Base-by-base conservation (phyloP, 2,797 vertebrate genomes). In the Vipera latastei region DNA sequence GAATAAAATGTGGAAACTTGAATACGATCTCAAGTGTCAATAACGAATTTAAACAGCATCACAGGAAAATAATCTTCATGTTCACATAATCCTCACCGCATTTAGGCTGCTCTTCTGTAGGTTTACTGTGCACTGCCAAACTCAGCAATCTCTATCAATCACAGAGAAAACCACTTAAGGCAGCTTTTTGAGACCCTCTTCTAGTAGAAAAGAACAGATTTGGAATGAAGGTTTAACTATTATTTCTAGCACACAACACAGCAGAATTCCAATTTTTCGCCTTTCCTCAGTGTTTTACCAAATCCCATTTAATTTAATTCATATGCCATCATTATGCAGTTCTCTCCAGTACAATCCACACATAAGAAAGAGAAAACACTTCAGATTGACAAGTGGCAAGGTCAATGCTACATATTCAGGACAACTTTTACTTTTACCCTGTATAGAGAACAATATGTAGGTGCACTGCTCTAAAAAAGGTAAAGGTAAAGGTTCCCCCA, bases 191-290 rank as follows among this genome's bases (percentile, higher is more conserved):
- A 93, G 60, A 94, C 20, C 20, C 44, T 93, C 56, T 89, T 63
- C 85, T 59, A 94, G 44, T 32, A 93, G 78, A 63, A 88, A 73
- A 90, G 61, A 95, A n/a, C 6, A 91, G 92, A 59, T 92, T 61
- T 51, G 32, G 93, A 93, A 95, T 51, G 88, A 94, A 94, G 92
- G 25, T n/a, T 93, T 65, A 92, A 94, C 91, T 88, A 4, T 87
- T 90, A 88, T 91, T 91, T 92, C 60, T 86, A 87, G 88, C 16
- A 4, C 91, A 91, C 78, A 73, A 91, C 16, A 3, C 91, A 91
- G 69, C 92, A 56, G 32, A 8, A 91, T 95, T 94, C 51, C 91
- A 22, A 91, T 61, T 22, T 0, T 0, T 65, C 22, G 9, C 20
- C 93, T 93, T 38, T 78, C 89, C 32, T n/a, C 89, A 89, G 89